phyloP scores from a whole-genome alignment of 2,888 invertebrate genomes.

The Euphydryas editha region DNA sequence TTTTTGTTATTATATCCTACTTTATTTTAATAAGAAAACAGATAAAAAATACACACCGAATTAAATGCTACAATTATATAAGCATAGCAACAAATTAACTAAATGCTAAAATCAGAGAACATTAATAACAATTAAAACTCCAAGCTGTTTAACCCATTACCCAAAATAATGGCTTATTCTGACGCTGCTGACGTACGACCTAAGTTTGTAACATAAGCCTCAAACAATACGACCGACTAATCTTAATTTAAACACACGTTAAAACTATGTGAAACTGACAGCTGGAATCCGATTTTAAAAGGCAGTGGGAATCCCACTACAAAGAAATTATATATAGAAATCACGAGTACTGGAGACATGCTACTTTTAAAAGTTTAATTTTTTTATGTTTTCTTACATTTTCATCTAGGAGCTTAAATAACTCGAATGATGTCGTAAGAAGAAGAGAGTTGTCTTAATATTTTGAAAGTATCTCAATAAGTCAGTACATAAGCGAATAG shows the following conservation, averaged over 20 bases:
- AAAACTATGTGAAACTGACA: constrained; percentile 5
- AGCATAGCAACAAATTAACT: background rate
- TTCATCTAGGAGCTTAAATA: no score
- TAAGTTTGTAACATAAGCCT: constrained; percentile 23
- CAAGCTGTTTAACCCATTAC: constrained; percentile 37
- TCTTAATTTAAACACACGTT: constrained; percentile 22
- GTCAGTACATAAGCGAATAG: no score
- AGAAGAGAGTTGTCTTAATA: no score
- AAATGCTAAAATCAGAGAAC: constrained; percentile 10
- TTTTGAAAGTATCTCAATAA: no score
- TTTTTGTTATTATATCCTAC: no score
- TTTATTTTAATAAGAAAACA: no score
- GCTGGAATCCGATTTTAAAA: no score
- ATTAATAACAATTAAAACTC: constrained; percentile 40
- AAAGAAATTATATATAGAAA: no score
- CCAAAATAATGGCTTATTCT: constrained; percentile 25
- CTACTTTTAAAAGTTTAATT: no score
- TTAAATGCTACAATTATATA: background rate
- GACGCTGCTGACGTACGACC: constrained; percentile 25
- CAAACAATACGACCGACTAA: constrained; percentile 20
- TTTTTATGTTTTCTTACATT: no score
- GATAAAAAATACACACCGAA: background rate
- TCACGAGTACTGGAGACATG: no score
- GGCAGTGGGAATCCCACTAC: background rate
- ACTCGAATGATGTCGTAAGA: no score